Conservation (phyloP, 2,888 invertebrate genomes). For the Drosophila multiciliata region DNA sequence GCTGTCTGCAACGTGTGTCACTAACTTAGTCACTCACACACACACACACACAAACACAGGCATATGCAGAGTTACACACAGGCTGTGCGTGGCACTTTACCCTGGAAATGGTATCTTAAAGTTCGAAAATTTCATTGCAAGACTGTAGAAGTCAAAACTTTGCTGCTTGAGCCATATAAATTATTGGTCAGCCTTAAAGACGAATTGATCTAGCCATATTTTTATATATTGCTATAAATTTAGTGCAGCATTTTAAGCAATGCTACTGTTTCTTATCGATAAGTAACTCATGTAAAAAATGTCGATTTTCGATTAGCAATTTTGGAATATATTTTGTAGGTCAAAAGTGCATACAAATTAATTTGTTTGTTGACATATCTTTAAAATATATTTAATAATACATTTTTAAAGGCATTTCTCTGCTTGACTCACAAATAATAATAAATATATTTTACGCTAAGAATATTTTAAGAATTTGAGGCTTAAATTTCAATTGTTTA, state of each 20-base stretch:
- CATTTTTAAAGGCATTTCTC: no score
- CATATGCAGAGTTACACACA: conserved; percentile 19
- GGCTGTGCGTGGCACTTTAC: conserved; percentile 51
- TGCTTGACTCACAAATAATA: neutral
- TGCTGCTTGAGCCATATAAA: neutral
- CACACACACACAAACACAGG: conserved; percentile 17
- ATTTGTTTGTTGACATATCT: no score
- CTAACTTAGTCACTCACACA: conserved; percentile 56
- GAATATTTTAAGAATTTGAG: no score
- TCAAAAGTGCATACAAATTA: neutral
- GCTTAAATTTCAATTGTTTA: no score
- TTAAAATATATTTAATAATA: no score
- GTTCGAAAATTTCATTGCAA: neutral
- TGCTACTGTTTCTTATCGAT: neutral
- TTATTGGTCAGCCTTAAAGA: neutral
- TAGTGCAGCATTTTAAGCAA: neutral
- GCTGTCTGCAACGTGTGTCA: conserved; percentile 55
- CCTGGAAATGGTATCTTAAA: neutral
- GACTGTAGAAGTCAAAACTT: neutral
- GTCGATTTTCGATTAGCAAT: neutral
- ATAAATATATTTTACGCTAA: neutral
- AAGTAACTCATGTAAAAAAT: neutral
- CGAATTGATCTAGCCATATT: neutral
- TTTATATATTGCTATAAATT: no score
- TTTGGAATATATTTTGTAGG: neutral